Conservation (phyloP, 2,113 vertebrate species). For the Halcyon senegalensis region DNA sequence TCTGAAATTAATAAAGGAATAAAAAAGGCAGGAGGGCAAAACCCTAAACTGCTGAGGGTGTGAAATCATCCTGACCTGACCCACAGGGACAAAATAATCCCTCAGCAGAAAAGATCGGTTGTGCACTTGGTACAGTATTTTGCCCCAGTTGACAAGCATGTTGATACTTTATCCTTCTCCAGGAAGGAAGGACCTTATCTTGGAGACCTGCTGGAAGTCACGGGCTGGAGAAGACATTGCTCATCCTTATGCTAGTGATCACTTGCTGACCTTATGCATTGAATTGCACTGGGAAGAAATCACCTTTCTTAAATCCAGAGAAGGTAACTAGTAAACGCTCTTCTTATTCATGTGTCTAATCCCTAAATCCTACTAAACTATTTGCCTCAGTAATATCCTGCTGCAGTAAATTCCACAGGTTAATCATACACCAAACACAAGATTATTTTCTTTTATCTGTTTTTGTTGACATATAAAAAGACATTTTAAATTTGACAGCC, state of each 20-base stretch:
- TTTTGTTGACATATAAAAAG: background rate
- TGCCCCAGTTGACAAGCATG: background rate
- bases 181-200: background rate
- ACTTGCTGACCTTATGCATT: background rate
- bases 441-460: conserved; percentile 58
- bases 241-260: background rate
- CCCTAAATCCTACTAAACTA: conserved; percentile 64
- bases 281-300: background rate
- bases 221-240: background rate
- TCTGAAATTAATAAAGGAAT: conserved; percentile 4
- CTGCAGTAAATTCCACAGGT: conserved; percentile 73
- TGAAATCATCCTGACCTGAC: background rate
- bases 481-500: background rate
- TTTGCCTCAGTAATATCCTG: conserved; percentile 56
- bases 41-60: background rate
- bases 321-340: conserved; percentile 10
- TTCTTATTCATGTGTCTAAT: conserved; percentile 60
- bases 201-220: background rate
- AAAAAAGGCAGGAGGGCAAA: background rate
- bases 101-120: background rate
- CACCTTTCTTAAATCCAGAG: conserved; percentile 10
- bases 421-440: conserved; percentile 67
- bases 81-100: background rate
- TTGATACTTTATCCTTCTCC: background rate
- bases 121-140: background rate